Evolutionary conservation across 2,888 invertebrate genomes (phyloP).

Genomic region (Clepsis dumicolana): DNA sequence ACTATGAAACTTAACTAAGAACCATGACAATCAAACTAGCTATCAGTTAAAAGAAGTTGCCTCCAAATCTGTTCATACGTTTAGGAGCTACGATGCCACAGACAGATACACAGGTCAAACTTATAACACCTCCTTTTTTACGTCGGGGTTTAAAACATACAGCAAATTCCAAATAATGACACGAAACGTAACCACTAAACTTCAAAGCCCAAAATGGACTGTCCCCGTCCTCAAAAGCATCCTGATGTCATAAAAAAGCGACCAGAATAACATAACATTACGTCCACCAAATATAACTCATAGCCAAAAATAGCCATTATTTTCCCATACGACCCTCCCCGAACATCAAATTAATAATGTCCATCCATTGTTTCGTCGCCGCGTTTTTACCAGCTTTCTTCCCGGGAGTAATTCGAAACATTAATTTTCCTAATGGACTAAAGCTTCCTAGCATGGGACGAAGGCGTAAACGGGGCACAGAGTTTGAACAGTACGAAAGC

Average conservation of each 20-base stretch:
- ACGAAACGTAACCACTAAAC: background rate
- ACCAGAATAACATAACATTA: constrained; percentile 10
- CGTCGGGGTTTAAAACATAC: too few relatives aligned
- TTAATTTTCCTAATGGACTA: constrained; percentile 86
- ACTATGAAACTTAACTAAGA: too few relatives aligned
- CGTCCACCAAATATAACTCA: constrained; percentile 17
- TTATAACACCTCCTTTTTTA: too few relatives aligned
- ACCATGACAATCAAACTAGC: too few relatives aligned
- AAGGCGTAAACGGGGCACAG: constrained; percentile 54
- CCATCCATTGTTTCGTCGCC: constrained; percentile 45
- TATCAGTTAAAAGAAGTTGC: too few relatives aligned
- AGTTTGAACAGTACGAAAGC: constrained; percentile 50
- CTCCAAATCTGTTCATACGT: too few relatives aligned
- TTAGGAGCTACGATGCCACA: too few relatives aligned
- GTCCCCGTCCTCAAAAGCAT: constrained; percentile 1
- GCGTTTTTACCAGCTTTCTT: constrained; percentile 44
- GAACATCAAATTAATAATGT: constrained; percentile 36
- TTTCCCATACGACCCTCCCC: constrained; percentile 17
- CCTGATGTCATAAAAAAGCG: background rate
- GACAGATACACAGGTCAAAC: too few relatives aligned
- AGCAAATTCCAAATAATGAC: background rate
- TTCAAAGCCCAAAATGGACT: background rate
- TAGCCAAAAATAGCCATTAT: constrained; percentile 25
- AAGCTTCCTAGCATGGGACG: constrained; percentile 70
- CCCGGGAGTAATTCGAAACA: constrained; percentile 81